Conservation (phyloP, 2,113 vertebrate genomes). For the Rallus limicola region DNA sequence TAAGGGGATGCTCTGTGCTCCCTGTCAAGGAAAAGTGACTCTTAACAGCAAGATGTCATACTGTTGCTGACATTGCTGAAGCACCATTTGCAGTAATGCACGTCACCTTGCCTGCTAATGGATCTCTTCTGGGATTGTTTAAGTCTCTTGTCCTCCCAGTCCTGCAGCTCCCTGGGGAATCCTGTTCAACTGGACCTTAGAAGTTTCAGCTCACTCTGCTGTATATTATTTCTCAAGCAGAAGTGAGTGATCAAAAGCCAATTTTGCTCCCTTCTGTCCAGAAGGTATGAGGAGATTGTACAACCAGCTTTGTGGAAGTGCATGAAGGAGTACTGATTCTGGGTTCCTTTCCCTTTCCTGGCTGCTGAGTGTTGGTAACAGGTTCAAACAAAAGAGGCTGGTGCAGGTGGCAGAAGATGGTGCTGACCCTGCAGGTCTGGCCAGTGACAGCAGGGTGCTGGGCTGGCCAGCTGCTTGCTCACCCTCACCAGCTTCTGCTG, state of each 20-base stretch:
- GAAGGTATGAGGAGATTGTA: neutral
- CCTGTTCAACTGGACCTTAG: neutral
- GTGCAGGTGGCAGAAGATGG: neutral
- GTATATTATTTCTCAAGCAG: neutral
- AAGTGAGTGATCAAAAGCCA: neutral
- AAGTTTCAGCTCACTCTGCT: neutral
- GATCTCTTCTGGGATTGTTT: neutral
- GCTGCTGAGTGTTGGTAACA: neutral
- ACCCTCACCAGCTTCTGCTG: neutral
- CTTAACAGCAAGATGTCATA: neutral
- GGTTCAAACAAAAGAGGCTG: neutral
- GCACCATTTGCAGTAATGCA: neutral
- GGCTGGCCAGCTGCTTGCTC: neutral
- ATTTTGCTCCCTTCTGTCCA: neutral
- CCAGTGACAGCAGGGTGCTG: neutral
- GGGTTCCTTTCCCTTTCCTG: neutral
- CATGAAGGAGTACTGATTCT: neutral
- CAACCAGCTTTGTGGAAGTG: neutral
- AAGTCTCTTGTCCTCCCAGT: neutral
- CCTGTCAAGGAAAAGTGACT: neutral
- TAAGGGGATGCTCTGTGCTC: neutral
- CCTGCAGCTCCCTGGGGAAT: neutral
- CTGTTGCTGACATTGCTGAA: neutral
- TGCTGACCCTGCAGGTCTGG: neutral
- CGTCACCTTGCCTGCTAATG: neutral